Base-by-base conservation (phyloP, 37 sponge, comb jelly and placozoan genomes). In the Diacarnus erythraeanus region DNA sequence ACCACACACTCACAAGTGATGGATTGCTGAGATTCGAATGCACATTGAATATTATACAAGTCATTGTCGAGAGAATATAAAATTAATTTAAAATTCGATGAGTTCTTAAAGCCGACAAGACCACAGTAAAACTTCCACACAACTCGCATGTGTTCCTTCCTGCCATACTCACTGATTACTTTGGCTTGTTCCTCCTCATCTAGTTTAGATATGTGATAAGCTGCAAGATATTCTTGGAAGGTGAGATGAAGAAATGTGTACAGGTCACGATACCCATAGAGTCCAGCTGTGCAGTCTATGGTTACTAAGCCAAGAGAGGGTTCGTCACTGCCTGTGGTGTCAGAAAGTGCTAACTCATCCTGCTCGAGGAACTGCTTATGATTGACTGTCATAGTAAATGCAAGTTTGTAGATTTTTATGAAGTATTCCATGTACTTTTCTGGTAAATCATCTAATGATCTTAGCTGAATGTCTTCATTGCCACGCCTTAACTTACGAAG, bases 151-250 rank as follows among this genome's bases (percentile, higher is more conserved):
- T 76, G 76, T 26, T 1, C 17, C 17, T 27, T 57, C 1, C 3
- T 12, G 4, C 23, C 36, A 37, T 76, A 31, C 21, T 6, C 17
- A 0, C 0, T 37, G 38, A 58, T 34, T 34, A 27, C 38, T 21
- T 57, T 33, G 4, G 29, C 22, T n/a, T 76, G 76, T 59, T 76
- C 76, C 22, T 57, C 60, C 29, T 33, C 23, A 12, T 9, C 38
- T 39, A 27, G 23, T 27, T 27, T 17, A 38, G 40, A 36, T 60
- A 12, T 25, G 44, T 86, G 69, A 40, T 29, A 86, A 22, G 87
- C 87, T 38, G 81, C 75, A 9, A 86, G 76, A 47, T 78, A 86
- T 54, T 86, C 87, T 56, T 86, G 87, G 26, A 76, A 36, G 34
- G 87, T 86, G 22, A 80, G 63, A 39, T 79, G 80, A 0, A 51